Percentiles rank a stretch among this genome's conserved stretches.
Conservation (phyloP, 2,113 vertebrate genomes). For the Mystacornis crossleyi region DNA sequence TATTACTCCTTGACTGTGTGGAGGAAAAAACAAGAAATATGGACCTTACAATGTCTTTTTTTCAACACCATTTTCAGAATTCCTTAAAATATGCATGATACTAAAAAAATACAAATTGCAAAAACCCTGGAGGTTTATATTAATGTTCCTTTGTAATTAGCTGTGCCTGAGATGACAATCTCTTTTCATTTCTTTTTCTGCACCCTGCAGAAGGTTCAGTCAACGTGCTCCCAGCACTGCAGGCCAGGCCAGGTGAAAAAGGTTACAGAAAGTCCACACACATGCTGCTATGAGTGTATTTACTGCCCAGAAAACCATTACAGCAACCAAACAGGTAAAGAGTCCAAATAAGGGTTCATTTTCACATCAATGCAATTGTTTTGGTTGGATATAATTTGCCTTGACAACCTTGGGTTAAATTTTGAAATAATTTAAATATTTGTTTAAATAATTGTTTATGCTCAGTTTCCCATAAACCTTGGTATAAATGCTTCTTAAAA, state of each 20-base stretch:
- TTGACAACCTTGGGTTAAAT: neutral
- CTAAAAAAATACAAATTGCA: neutral
- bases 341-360: neutral
- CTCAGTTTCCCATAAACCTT: neutral
- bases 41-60: neutral
- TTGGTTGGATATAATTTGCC: neutral
- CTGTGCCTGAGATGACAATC: neutral
- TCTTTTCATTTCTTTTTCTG: neutral
- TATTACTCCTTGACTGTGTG: neutral
- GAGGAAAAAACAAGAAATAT: neutral
- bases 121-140: neutral
- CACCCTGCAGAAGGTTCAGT: constrained; percentile 74
- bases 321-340: constrained; percentile 81
- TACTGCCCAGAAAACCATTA: constrained; percentile 86
- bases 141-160: neutral
- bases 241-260: constrained; percentile 86
- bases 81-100: neutral
- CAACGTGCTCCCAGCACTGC: constrained; percentile 85
- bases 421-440: neutral
- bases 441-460: neutral
- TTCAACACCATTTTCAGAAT: neutral
- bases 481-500: neutral
- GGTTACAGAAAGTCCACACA: constrained; percentile 82
- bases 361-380: neutral
- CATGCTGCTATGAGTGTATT: constrained; percentile 87